Base-by-base conservation (phyloP, 2,797 vertebrate species). In the Leptatherina wallacei region DNA sequence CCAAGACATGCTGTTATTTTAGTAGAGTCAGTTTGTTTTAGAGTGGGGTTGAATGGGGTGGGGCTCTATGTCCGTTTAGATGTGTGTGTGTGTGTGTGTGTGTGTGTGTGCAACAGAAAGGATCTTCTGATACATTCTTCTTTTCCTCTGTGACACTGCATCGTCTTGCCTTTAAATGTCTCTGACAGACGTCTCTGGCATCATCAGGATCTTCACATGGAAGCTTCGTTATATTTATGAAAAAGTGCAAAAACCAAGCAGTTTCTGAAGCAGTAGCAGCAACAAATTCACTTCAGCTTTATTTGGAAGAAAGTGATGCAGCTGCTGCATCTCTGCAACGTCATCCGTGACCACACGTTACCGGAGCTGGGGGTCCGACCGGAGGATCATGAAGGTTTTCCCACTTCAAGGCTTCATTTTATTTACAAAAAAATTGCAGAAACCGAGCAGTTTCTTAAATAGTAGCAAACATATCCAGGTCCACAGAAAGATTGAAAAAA, bases 331-430 rank as follows among this genome's bases (percentile, higher is more conserved):
- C 89, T 99, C 74, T 96, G 97, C 2, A 98, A 99, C 0, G 63
- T 88, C 27, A 84, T 99, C 29, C 95, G 98, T 44, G 96, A 99
- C 14, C 94, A 98, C 6, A 75, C 96, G 65, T 92, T 99, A 60
- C 97, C 97, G 0, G 97, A 98, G 69, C 95, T 98, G 0, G 98
- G 98, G 1, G 97, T 99, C 75, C 95, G 98, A 18, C 93, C 99
- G 52, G 98, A 99, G 72, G 98, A 99, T 70, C 97, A 98, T 7
- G 98, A 99, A 95, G 98, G 98, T 99, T 32, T 32, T 4, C 3
- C 30, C 30, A 36, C n/a, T 9, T 11, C 36, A 38, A 12, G 36
- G 36, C 36, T 14, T 40, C 12, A 13, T 38, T 38, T 2, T 13
- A 4, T 12, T 38, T 38, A 12, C 12, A 16, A 49, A 22, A n/a